Percentiles rank a stretch among this genome's conserved stretches.
Evolutionary conservation across 2,797 vertebrate genomes (phyloP).

Genomic region (Pitangus sulphuratus): DNA sequence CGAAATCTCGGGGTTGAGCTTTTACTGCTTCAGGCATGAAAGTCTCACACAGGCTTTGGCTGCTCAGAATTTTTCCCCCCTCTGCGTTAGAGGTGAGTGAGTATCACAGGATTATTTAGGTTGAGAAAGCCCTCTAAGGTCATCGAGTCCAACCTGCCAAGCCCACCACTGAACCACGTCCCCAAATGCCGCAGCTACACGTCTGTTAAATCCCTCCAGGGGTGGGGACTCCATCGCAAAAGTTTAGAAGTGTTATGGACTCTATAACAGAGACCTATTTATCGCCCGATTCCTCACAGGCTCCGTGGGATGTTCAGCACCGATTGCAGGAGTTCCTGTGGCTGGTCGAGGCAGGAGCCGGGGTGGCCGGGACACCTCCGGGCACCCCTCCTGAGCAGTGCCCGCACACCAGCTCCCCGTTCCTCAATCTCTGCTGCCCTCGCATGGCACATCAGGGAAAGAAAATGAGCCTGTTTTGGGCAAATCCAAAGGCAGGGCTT

Average conservation of each 20-base stretch:
- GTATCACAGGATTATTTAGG: not conserved
- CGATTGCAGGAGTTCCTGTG: fast-evolving
- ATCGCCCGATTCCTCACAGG: fast-evolving
- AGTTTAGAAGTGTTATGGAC: not conserved
- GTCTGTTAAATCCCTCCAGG: not conserved
- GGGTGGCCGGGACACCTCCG: not conserved
- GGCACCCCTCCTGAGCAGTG: not conserved
- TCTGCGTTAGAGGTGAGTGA: fast-evolving
- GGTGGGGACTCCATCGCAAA: not conserved
- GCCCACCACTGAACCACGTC: not conserved
- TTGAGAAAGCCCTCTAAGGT: not conserved
- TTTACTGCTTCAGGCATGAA: not conserved
- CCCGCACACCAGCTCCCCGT: not conserved
- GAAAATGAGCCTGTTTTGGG: fast-evolving
- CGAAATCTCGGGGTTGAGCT: fast-evolving
- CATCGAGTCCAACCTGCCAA: not conserved
- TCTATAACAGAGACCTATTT: not conserved
- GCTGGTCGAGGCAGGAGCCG: not conserved
- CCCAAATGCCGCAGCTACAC: not conserved
- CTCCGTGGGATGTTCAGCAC: fast-evolving
- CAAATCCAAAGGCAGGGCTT: not conserved
- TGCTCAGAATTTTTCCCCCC: fast-evolving
- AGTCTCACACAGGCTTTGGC: fast-evolving
- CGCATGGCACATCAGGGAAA: not conserved
- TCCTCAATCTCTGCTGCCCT: slow-evolving; percentile 59